phyloP scores from a whole-genome alignment of 1,140 invertebrate species.

The Magallana gigas region DNA sequence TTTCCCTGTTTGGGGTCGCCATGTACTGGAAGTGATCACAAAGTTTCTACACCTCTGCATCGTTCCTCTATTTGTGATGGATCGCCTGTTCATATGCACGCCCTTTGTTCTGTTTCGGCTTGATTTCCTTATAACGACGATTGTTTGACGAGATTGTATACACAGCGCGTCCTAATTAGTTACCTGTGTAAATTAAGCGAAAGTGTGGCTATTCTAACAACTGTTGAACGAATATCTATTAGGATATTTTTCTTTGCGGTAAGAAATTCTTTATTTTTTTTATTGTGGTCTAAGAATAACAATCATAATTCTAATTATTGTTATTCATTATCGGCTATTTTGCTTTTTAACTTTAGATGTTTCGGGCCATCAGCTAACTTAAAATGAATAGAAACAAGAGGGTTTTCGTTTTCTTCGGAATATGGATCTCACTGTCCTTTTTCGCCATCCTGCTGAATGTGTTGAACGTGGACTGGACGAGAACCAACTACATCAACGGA shows the following conservation, averaged over 20 bases:
- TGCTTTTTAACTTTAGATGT: no score
- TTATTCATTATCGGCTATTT: no score
- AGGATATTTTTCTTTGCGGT: no score
- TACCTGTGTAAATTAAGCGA: not conserved
- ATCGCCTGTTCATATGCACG: not conserved
- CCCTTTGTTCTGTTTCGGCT: not conserved
- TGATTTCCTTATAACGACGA: not conserved
- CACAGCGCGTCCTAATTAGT: not conserved
- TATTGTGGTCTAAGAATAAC: no score
- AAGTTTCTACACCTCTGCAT: not conserved
- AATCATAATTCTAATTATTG: no score
- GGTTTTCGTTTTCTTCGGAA: constrained; percentile 67
- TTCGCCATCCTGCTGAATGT: constrained; percentile 64
- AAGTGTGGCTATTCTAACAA: no score
- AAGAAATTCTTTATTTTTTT: no score
- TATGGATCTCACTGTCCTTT: constrained; percentile 66
- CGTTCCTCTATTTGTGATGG: not conserved
- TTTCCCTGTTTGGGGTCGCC: no score
- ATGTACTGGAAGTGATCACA: no score
- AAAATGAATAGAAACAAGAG: constrained; percentile 59
- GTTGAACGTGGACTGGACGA: constrained; percentile 70
- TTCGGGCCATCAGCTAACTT: not conserved
- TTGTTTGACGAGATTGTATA: not conserved
- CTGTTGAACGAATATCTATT: no score
- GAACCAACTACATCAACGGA: constrained; percentile 65